Conservation (phyloP, 2,888 invertebrate species). For the Dioctria rufipes region DNA sequence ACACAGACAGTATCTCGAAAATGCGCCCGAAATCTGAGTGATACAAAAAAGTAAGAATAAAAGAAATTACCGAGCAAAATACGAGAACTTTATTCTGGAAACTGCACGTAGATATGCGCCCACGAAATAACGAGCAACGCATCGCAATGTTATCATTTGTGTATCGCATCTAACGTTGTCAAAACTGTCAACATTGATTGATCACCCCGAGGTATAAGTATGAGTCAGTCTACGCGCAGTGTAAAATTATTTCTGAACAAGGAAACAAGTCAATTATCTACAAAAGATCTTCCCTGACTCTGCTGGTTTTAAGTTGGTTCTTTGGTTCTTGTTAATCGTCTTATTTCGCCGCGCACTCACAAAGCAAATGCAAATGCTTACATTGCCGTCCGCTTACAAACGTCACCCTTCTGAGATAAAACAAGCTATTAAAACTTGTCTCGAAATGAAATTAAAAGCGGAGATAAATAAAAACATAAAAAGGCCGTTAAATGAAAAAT, state of each 20-base stretch:
- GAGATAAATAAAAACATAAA: constrained; percentile 37
- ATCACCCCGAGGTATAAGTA: constrained; percentile 26
- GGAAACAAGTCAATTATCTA: constrained; percentile 43
- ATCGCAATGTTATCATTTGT: constrained; percentile 2
- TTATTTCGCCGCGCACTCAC: constrained; percentile 20
- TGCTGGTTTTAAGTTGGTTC: constrained; percentile 5
- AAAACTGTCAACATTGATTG: constrained; percentile 39
- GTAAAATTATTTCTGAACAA: constrained; percentile 30
- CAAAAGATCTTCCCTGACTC: constrained; percentile 27
- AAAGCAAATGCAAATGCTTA: background rate
- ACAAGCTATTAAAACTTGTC: constrained; percentile 55
- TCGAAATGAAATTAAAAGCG: constrained; percentile 42
- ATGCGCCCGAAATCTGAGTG: background rate
- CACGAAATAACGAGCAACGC: background rate
- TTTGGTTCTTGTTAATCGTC: background rate
- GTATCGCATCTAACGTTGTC: constrained; percentile 33
- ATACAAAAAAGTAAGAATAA: background rate
- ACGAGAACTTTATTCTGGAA: background rate
- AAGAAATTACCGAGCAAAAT: background rate
- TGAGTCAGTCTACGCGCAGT: constrained; percentile 32
- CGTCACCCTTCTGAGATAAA: constrained; percentile 54
- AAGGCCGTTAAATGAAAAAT: constrained; percentile 40
- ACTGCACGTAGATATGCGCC: constrained; percentile 23
- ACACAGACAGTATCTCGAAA: no score
- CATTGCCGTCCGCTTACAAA: constrained; percentile 31